Evolutionary conservation across 2,888 invertebrate genomes (phyloP), one percentile per base, ranked within the genome.

Genomic region (Tachystola acroxantha): DNA sequence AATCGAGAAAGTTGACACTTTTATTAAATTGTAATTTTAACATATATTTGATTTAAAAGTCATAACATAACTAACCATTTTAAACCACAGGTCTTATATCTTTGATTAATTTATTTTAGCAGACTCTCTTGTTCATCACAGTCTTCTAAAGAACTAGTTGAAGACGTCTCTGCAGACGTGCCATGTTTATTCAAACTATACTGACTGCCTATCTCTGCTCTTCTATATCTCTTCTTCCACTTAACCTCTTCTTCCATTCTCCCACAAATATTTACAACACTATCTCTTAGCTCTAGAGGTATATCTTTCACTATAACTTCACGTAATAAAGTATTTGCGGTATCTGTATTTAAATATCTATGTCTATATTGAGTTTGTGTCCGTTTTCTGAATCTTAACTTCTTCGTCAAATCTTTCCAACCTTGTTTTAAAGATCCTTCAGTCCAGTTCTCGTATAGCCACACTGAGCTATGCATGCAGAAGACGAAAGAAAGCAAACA

Each of bases 231-330:
- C 24, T 53, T 71, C 46, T 78, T 73, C 42, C 50, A 50, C 32
- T 46, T 57, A 2, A 72, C 52, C 32, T 73, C 68, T 29, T 49
- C 59, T 1, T 54, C 57, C 34, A 77, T 64, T 40, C 64, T 67
- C 3, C 69, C 64, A 36, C 77, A 78, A 11, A 78, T 51, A 16
- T 72, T 62, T 2, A 72, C 60, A 1, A 62, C 46, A 41, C 70
- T 78, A 2, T 61, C 58, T 25, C 73, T 60, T 28, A 79, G 36
- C 33, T 78, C 75, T 11, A 79, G 32, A 1, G 82, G 81, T 35
- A 81, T 48, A 35, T 77, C 69, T 28, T 63, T 66, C 0, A 66
- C 56, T 13, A 80, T 65, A 0, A 82, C 72, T 31, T 81, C 74
- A 12, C 56, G 69, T n/a, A 82, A 41, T 26, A 81, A 51, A 9